phyloP scores from a whole-genome alignment of 1,140 invertebrate genomes.

The Steinernema feltiae region DNA sequence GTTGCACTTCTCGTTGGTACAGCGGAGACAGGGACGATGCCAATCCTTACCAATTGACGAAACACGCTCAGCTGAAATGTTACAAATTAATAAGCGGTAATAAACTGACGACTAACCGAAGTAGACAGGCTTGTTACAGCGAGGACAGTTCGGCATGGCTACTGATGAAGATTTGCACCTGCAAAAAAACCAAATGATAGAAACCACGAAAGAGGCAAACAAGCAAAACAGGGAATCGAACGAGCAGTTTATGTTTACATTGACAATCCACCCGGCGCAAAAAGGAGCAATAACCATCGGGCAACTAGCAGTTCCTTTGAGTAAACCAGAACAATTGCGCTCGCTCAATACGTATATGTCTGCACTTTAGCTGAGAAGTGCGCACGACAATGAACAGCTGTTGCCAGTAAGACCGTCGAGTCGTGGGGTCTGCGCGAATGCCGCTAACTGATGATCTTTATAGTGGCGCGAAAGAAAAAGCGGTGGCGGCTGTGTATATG shows the following conservation, averaged over 20 bases:
- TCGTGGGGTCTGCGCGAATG: constrained; percentile 2
- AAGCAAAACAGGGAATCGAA: too few relatives aligned
- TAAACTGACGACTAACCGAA: constrained; percentile 65
- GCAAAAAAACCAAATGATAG: background rate
- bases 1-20: constrained; percentile 73
- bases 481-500: constrained; percentile 1
- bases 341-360: background rate
- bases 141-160: constrained; percentile 77
- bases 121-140: constrained; percentile 77
- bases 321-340: background rate
- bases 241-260: background rate
- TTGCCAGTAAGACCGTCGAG: background rate
- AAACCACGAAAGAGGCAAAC: too few relatives aligned
- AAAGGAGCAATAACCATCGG: background rate
- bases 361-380: background rate
- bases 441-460: background rate
- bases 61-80: constrained; percentile 75
- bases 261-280: background rate
- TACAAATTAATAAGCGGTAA: background rate
- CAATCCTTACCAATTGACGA: constrained; percentile 84
- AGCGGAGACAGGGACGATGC: constrained; percentile 81
- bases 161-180: background rate
- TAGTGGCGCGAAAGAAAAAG: background rate
- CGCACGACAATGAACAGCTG: background rate
- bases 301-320: background rate